Conservation (phyloP, 92 coral and sea anemone species). For the Parazoanthus swiftii region DNA sequence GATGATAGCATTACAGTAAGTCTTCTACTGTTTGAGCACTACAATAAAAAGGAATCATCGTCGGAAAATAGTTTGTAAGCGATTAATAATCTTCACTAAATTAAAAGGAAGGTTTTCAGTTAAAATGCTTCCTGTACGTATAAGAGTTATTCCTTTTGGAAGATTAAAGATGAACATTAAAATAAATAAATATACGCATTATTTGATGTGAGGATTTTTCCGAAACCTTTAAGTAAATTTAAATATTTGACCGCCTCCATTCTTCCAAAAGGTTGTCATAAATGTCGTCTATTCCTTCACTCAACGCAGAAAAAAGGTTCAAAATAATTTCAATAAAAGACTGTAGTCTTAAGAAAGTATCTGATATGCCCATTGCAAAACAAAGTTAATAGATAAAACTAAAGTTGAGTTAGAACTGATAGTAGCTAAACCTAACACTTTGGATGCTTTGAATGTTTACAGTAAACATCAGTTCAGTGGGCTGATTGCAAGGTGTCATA, state of each 20-base stretch:
- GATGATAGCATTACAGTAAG: no score
- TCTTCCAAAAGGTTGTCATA: neutral
- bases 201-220: neutral
- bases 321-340: neutral
- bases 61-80: no score
- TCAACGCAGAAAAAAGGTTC: neutral
- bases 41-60: no score
- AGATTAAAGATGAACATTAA: no score
- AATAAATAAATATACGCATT: no score
- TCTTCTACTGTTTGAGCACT: no score
- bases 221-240: no score
- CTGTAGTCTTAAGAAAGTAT: no score
- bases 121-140: neutral
- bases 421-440: neutral
- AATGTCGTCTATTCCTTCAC: neutral
- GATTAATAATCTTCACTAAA: no score
- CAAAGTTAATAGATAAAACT: neutral
- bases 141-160: neutral
- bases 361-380: neutral
- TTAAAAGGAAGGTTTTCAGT: no score
- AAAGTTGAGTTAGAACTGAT: neutral
- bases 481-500: neutral
- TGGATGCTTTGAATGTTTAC: neutral
- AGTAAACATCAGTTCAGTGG: neutral
- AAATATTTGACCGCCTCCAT: neutral